Base-by-base conservation (phyloP, 2,797 vertebrate species). In the Sebastes miniatus region DNA sequence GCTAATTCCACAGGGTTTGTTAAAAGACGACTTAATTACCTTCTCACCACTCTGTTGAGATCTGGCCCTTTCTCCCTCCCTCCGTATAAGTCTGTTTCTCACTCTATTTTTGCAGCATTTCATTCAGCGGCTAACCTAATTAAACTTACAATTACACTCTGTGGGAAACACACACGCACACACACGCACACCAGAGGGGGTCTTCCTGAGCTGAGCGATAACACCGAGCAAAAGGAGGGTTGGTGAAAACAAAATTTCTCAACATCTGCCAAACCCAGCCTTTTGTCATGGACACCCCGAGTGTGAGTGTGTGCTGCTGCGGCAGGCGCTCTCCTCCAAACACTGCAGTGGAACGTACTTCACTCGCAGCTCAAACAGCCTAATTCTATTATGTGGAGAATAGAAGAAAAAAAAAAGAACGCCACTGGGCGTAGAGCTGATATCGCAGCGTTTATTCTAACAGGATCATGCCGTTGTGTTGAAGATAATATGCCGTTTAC, bases 1-100 rank as follows among this genome's bases (percentile, higher is more conserved):
- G 71, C 74, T 67, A 85, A 87, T 86, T 93, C 88, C 86, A 76
- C 66, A 20, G 81, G 74, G 90, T 82, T 88, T 77, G 81, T 81
- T 89, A 80, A 83, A 83, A 90, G 87, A 91, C 3, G 18, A 80
- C 88, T 95, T 96, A 94, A 95, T 95, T 94, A 95, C 93, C 78
- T 81, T 73, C 62, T 86, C 50, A 25, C 27, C 56, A 32, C 73
- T 88, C 92, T 87, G 76, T 57, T 16, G 93, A 92, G 90, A 93
- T 79, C 88, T 76, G 85, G 82, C 80, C 77, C 64, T 69, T 79
- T 84, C 83, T 84, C 77, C 74, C 76, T 85, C 39, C 11, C 34
- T 39, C 67, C 5, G 27, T 52, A 18, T 47, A 47, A 47, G 43
- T 47, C 43, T 16, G 43, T 47, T 73, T 73, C 77, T 81, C 34